Conservation (phyloP, 2,888 invertebrate species). For the Myopa testacea region DNA sequence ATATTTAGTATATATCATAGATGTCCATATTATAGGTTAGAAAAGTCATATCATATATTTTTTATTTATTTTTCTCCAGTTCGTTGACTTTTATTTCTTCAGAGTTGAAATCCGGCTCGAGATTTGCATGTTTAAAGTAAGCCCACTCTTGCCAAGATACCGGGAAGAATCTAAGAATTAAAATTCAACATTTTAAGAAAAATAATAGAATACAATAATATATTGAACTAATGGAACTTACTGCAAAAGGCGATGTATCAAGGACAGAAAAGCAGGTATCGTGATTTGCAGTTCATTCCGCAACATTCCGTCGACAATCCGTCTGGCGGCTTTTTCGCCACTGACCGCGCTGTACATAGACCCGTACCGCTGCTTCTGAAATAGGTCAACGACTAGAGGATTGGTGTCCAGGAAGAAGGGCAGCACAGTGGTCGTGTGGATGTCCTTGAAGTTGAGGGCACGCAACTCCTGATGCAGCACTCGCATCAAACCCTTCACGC, state of each 20-base stretch:
- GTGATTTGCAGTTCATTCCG: slow-evolving; percentile 50
- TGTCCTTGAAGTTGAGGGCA: slow-evolving; percentile 50
- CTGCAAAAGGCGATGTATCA: slow-evolving; percentile 32
- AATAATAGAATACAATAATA: neutral
- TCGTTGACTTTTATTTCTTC: too few relatives aligned
- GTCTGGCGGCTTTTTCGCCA: slow-evolving; percentile 48
- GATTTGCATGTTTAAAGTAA: neutral
- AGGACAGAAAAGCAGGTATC: slow-evolving; percentile 44
- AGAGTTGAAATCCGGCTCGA: too few relatives aligned
- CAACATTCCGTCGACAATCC: slow-evolving; percentile 52
- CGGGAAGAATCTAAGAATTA: neutral
- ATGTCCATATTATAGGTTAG: too few relatives aligned
- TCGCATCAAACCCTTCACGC: slow-evolving; percentile 60
- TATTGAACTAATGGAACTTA: slow-evolving; percentile 36
- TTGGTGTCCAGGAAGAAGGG: slow-evolving; percentile 63
- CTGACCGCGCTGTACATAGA: slow-evolving; percentile 47
- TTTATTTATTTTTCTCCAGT: neutral
- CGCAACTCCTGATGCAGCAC: slow-evolving; percentile 57
- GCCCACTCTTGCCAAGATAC: slow-evolving; percentile 1
- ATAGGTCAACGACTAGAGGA: slow-evolving; percentile 24
- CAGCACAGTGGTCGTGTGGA: slow-evolving; percentile 55
- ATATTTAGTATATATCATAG: too few relatives aligned
- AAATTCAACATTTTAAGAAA: neutral
- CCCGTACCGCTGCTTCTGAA: neutral
- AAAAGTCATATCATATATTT: neutral